Percentiles rank a stretch among this genome's conserved stretches.
phyloP scores from a whole-genome alignment of 1,140 invertebrate species.

The Papilio xuthus region DNA sequence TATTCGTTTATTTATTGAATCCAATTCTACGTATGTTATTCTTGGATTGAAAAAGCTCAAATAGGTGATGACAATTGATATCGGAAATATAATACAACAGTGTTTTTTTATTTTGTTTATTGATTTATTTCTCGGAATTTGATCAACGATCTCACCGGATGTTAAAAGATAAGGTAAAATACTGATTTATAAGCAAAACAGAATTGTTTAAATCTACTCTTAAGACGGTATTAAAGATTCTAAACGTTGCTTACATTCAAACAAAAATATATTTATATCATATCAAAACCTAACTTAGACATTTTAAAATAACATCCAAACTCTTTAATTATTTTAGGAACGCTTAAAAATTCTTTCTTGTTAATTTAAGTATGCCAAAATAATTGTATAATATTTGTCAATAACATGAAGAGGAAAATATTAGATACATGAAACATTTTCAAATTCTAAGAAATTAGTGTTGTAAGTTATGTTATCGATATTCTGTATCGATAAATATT shows the following conservation, averaged over 20 bases:
- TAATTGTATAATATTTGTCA: not conserved
- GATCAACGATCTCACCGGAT: not conserved
- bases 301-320: not conserved
- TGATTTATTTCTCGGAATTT: not conserved
- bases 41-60: not conserved
- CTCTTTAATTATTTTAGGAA: not conserved
- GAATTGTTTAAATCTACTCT: too few relatives aligned
- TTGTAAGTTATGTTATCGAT: not conserved
- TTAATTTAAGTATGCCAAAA: not conserved
- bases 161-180: too few relatives aligned
- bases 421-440: not conserved
- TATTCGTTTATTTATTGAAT: constrained; percentile 3
- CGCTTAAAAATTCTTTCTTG: not conserved
- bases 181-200: too few relatives aligned
- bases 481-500: constrained; percentile 23
- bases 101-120: not conserved
- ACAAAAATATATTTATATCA: not conserved
- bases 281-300: not conserved
- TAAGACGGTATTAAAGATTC: too few relatives aligned
- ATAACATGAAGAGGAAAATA: not conserved
- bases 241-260: too few relatives aligned
- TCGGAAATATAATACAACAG: not conserved
- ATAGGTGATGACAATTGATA: not conserved
- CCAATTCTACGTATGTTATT: not conserved
- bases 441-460: constrained; percentile 6